Percentiles rank a stretch among this genome's conserved stretches.
Evolutionary conservation across 37 sponge, comb jelly and placozoan genomes (phyloP).

Genomic region (Theonella swinhoei): DNA sequence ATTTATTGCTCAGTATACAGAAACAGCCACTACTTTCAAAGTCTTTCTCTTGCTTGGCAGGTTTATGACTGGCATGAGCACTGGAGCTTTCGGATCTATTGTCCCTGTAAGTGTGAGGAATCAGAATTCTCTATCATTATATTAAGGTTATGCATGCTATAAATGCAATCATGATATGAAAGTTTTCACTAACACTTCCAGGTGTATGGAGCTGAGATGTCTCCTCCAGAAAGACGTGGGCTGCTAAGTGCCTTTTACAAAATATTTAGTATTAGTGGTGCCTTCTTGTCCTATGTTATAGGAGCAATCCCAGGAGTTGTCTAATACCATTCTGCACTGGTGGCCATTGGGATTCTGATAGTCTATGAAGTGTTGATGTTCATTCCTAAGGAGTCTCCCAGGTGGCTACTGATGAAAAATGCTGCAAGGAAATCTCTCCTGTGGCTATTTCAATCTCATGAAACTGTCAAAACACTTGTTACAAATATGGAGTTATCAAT

Average conservation of each 20-base stretch:
- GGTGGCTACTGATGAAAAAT: slow-evolving; percentile 50
- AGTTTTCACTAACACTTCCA: background rate
- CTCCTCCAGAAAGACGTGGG: background rate
- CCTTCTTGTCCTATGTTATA: background rate
- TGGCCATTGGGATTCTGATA: background rate
- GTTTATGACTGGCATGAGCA: background rate
- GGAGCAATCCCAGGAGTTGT: background rate
- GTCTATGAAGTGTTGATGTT: background rate
- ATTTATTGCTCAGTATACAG: background rate
- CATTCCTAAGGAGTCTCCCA: slow-evolving; percentile 43
- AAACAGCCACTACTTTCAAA: background rate
- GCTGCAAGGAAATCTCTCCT: background rate
- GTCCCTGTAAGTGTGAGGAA: no score
- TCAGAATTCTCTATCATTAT: no score
- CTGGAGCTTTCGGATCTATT: background rate
- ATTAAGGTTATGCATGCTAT: background rate
- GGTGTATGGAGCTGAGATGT: background rate
- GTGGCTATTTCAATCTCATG: background rate
- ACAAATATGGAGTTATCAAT: background rate
- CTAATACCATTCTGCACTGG: background rate
- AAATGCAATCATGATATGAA: background rate
- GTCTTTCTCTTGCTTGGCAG: background rate
- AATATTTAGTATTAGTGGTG: background rate
- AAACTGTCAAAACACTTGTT: background rate
- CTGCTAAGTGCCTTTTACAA: background rate